Conservation (phyloP, 2,888 invertebrate genomes). For the Epinotia demarniana region DNA sequence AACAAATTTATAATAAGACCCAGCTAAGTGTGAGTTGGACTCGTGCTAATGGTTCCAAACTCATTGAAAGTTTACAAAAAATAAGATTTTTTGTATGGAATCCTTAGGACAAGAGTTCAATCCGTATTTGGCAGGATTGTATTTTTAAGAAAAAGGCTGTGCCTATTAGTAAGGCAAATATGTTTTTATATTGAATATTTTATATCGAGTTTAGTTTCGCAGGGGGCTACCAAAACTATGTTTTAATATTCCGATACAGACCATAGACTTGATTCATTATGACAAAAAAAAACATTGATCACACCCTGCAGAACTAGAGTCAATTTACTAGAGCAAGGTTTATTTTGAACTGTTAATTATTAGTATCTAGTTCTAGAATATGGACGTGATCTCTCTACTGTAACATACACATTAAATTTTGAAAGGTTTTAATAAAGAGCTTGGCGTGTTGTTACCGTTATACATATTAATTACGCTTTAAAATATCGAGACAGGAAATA, state of each 20-base stretch:
- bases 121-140: not conserved
- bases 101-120: not conserved
- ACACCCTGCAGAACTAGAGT: not conserved
- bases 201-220: not conserved
- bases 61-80: slow-evolving; percentile 1
- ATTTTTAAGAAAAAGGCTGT: slow-evolving; percentile 2
- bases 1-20: not conserved
- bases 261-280: not conserved
- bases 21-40: not conserved
- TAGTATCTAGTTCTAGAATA: not conserved
- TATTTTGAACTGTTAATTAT: not conserved
- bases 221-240: not conserved
- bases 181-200: not conserved
- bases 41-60: not conserved
- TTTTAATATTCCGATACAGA: too few relatives aligned
- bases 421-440: not conserved
- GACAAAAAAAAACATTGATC: not conserved
- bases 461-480: too few relatives aligned
- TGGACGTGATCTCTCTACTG: slow-evolving; percentile 5
- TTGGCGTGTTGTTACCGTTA: too few relatives aligned
- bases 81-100: not conserved
- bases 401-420: not conserved
- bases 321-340: not conserved
- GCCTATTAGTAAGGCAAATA: not conserved
- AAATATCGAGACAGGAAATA: too few relatives aligned